phyloP scores from a whole-genome alignment of 2,113 vertebrate genomes.

The Apus apus region DNA sequence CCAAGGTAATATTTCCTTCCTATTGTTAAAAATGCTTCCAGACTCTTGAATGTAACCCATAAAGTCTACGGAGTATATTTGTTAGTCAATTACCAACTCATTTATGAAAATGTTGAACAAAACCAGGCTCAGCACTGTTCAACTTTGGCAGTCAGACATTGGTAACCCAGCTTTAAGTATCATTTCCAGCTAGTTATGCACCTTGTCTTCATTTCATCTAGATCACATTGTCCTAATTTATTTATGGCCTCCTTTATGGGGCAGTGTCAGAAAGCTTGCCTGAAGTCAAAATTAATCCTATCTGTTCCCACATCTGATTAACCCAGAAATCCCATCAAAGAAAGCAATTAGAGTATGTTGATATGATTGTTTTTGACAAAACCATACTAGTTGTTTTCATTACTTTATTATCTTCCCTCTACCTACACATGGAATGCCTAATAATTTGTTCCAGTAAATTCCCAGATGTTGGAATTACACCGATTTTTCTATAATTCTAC shows the following conservation, averaged over 20 bases:
- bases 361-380: slow-evolving; percentile 28
- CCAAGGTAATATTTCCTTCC: not conserved
- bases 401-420: not conserved
- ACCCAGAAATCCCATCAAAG: slow-evolving; percentile 28
- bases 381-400: not conserved
- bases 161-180: not conserved
- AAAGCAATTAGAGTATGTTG: slow-evolving; percentile 11
- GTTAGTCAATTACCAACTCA: not conserved
- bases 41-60: not conserved
- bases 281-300: slow-evolving; percentile 38
- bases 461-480: not conserved
- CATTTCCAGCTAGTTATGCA: not conserved
- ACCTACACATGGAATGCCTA: not conserved
- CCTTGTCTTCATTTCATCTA: not conserved
- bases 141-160: not conserved
- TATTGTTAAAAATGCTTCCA: not conserved
- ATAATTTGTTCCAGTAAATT: not conserved
- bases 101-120: not conserved
- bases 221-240: slow-evolving; percentile 16
- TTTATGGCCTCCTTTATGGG: not conserved
- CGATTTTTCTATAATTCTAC: not conserved
- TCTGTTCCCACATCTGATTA: not conserved
- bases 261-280: slow-evolving; percentile 40
- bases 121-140: not conserved
- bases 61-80: not conserved